Conservation (phyloP, 2,113 vertebrate genomes). For the Geococcyx californianus region DNA sequence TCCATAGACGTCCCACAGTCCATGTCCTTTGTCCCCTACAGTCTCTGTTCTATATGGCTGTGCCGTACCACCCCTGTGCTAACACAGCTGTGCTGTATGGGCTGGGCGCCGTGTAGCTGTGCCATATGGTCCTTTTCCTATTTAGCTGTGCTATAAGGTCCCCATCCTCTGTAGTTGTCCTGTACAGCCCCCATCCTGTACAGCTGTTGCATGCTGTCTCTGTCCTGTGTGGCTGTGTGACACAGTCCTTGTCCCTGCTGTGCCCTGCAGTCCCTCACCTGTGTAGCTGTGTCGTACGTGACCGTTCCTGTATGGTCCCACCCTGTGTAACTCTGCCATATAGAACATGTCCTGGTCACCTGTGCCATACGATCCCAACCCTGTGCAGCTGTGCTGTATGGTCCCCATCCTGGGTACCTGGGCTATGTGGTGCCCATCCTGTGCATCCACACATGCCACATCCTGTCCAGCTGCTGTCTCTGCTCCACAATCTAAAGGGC, state of each 20-base stretch:
- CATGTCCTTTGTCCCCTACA: background rate
- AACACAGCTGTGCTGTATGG: background rate
- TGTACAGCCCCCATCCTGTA: background rate
- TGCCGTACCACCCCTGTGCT: background rate
- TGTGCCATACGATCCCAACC: background rate
- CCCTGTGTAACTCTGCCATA: background rate
- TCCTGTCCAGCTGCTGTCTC: background rate
- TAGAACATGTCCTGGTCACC: background rate
- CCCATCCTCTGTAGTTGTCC: background rate
- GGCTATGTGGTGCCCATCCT: background rate
- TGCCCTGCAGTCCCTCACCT: background rate
- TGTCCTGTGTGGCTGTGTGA: background rate
- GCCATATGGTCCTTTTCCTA: no score
- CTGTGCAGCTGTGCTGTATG: background rate
- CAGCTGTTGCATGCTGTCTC: background rate
- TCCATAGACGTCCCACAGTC: accelerated
- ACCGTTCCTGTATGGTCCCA: background rate
- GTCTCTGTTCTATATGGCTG: background rate
- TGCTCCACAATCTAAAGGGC: accelerated
- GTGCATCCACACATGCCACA: background rate
- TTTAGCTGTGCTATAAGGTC: background rate
- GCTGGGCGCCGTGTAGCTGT: background rate
- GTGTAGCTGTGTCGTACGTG: background rate
- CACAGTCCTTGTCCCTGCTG: background rate
- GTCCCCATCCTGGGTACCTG: background rate